Percentiles rank a stretch among this genome's conserved stretches.
phyloP scores from a whole-genome alignment of 1,140 invertebrate species.

The Euschistus heros region DNA sequence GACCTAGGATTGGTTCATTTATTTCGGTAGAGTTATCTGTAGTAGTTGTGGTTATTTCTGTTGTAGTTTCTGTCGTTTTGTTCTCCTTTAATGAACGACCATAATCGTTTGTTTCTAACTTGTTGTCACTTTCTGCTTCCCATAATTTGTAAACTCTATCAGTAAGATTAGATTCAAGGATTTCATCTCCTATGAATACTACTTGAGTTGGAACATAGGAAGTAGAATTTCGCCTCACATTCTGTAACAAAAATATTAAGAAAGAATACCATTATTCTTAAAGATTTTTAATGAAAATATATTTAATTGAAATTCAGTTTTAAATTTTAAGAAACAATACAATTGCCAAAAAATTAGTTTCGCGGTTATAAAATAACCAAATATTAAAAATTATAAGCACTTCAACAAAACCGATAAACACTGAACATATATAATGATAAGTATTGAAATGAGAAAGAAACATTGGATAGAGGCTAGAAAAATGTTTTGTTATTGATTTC shows the following conservation, averaged over 20 bases:
- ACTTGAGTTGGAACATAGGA: slow-evolving; percentile 33
- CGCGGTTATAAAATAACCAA: too few species aligned
- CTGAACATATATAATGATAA: too few species aligned
- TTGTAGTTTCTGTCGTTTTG: not conserved
- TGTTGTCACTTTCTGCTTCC: not conserved
- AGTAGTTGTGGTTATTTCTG: not conserved
- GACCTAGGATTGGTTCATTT: slow-evolving; percentile 23
- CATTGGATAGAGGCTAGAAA: too few species aligned
- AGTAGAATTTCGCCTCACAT: not conserved
- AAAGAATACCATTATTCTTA: too few species aligned
- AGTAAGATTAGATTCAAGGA: slow-evolving; percentile 14
- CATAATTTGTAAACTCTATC: slow-evolving; percentile 21
- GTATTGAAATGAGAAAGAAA: too few species aligned
- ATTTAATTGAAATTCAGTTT: too few species aligned
- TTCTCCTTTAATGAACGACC: slow-evolving; percentile 14
- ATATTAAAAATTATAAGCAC: too few species aligned
- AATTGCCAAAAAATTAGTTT: too few species aligned
- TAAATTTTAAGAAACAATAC: too few species aligned
- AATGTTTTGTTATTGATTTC: too few species aligned
- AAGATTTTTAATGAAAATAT: too few species aligned
- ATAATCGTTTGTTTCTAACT: slow-evolving; percentile 8
- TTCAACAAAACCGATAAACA: too few species aligned
- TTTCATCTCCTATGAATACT: slow-evolving; percentile 32
- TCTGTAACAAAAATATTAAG: not conserved
- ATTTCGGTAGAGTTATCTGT: slow-evolving; percentile 24